These are phyloP conservation scores for Amphimedon queenslandica DNA, from an alignment of 37 sponge, comb jelly and placozoan genomes.

Conservation along the genomic window DNA sequence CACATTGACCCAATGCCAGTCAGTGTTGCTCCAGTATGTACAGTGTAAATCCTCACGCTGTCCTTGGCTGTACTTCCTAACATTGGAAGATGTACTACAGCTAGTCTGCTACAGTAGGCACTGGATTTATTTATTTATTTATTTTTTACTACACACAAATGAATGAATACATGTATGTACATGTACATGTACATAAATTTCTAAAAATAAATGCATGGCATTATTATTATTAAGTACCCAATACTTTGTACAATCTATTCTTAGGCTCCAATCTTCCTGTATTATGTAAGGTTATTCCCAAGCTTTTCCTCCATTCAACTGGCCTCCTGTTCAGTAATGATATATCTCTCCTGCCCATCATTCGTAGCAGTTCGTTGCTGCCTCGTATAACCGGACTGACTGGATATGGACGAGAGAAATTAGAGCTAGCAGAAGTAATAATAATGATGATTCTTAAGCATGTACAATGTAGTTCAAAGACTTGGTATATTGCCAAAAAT, in stretches of 20 bases:
- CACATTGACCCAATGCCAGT: conserved; percentile 44
- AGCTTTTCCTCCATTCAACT: conserved; percentile 29
- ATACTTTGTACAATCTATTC: neutral
- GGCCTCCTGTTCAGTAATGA: conserved; percentile 25
- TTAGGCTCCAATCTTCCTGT: conserved; percentile 35
- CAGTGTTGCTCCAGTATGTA: conserved; percentile 47
- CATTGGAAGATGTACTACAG: conserved; percentile 71
- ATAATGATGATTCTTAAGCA: too few relatives aligned
- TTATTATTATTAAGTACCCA: too few relatives aligned
- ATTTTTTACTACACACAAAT: neutral
- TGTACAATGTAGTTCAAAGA: too few relatives aligned
- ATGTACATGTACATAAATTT: too few relatives aligned
- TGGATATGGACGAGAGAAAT: neutral
- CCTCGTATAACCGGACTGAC: too few relatives aligned
- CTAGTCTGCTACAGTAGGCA: conserved; percentile 63
- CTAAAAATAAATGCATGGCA: too few relatives aligned
- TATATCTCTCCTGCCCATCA: too few relatives aligned
- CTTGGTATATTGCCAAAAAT: too few relatives aligned
- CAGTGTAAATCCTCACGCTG: conserved; percentile 38
- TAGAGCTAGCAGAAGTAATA: too few relatives aligned
- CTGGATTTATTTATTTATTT: conserved; percentile 4
- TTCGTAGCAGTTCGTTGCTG: too few relatives aligned
- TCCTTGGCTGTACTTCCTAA: conserved; percentile 74
- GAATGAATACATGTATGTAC: too few relatives aligned
- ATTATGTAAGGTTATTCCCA: conserved; percentile 27